Evolutionary conservation across 2,113 vertebrate species (phyloP).

Genomic region (Strigops habroptila): DNA sequence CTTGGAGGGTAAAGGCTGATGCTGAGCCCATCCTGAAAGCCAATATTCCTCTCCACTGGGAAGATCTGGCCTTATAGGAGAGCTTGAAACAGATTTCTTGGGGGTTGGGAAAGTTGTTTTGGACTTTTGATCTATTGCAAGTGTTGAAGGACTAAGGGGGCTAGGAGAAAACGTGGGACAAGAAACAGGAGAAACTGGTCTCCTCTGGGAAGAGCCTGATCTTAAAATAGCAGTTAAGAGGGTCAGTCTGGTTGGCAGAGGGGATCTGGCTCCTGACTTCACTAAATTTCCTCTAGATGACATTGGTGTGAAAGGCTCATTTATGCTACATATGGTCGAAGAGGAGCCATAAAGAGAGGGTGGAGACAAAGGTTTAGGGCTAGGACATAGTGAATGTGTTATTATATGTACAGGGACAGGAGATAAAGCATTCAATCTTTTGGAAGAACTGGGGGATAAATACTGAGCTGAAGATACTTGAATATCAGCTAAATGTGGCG

Average conservation of each 20-base stretch:
- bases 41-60: slow-evolving; percentile 28
- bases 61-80: slow-evolving; percentile 27
- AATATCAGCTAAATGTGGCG: slow-evolving; percentile 52
- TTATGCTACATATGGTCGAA: slow-evolving; percentile 73
- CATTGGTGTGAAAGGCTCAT: slow-evolving; percentile 53
- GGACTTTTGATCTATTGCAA: slow-evolving; percentile 65
- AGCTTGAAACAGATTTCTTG: slow-evolving; percentile 67
- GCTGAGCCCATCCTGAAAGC: background rate
- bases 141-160: slow-evolving; percentile 70
- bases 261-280: slow-evolving; percentile 65
- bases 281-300: slow-evolving; percentile 62
- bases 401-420: slow-evolving; percentile 79
- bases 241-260: slow-evolving; percentile 83
- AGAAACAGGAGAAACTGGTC: slow-evolving; percentile 65
- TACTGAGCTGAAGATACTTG: slow-evolving; percentile 55
- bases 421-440: slow-evolving; percentile 71
- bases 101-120: slow-evolving; percentile 51
- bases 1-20: background rate
- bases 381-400: slow-evolving; percentile 81
- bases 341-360: slow-evolving; percentile 73
- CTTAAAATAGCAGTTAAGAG: slow-evolving; percentile 92
- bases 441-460: slow-evolving; percentile 65
- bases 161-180: slow-evolving; percentile 80
- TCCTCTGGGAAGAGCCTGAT: slow-evolving; percentile 75
- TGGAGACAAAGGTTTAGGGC: slow-evolving; percentile 79